Conservation (phyloP, 2,797 vertebrate genomes). For the Mormyrus proboscirostris region DNA sequence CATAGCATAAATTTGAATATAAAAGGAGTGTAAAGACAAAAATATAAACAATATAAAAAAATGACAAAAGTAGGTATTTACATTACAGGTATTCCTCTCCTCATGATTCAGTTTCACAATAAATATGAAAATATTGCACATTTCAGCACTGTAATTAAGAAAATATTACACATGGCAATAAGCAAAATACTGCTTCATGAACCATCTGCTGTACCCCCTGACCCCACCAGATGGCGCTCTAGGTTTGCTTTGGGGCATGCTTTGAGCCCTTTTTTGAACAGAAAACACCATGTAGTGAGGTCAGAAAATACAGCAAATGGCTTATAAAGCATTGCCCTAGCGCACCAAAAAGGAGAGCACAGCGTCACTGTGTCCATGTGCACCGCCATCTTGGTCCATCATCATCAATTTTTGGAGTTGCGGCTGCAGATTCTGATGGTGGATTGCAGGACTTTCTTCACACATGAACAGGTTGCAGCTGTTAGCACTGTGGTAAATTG, state of each 20-base stretch:
- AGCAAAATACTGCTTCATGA: background rate
- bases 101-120: background rate
- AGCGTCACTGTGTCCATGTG: background rate
- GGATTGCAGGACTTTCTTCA: background rate
- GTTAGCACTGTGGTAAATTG: slow-evolving; percentile 67
- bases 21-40: background rate
- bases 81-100: background rate
- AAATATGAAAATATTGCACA: background rate
- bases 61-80: background rate
- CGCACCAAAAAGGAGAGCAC: background rate
- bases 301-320: background rate
- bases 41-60: background rate
- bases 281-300: background rate
- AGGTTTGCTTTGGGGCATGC: background rate
- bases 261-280: background rate
- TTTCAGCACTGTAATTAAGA: background rate
- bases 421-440: background rate
- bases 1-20: background rate
- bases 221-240: background rate
- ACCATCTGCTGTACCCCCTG: background rate
- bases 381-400: background rate
- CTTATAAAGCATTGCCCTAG: background rate
- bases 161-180: background rate
- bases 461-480: slow-evolving; percentile 55
- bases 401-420: background rate